phyloP scores from a whole-genome alignment of 2,113 vertebrate genomes.

The Xyrauchen texanus region DNA sequence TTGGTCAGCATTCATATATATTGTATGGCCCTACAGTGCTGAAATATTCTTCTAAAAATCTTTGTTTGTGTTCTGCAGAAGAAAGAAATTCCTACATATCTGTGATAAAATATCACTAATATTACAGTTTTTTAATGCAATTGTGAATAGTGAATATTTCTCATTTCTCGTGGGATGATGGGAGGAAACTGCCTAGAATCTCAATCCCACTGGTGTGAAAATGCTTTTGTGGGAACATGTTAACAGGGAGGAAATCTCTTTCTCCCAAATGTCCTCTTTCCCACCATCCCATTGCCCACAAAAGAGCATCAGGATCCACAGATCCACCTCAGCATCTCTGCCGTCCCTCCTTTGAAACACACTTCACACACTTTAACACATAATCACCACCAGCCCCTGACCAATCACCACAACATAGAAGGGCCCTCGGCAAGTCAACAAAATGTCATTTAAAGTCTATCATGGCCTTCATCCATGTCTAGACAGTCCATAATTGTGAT shows the following conservation, averaged over 20 bases:
- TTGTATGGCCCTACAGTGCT: no score
- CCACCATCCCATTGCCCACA: constrained; percentile 43
- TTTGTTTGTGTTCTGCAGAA: no score
- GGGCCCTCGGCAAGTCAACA: constrained; percentile 27
- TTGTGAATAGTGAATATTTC: no score
- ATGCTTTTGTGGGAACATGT: constrained; percentile 34
- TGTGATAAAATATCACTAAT: background rate
- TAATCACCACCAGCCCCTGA: constrained; percentile 47
- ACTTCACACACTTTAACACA: constrained; percentile 48
- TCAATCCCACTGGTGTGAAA: constrained; percentile 34
- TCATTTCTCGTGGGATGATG: background rate
- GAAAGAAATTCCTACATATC: no score
- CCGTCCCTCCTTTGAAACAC: constrained; percentile 38
- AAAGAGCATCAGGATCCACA: constrained; percentile 47
- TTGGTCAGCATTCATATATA: no score
- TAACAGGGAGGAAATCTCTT: constrained; percentile 48
- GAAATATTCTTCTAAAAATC: no score
- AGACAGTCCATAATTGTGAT: constrained; percentile 3
- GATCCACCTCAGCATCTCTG: constrained; percentile 37
- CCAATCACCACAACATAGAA: constrained; percentile 51
- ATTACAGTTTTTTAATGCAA: background rate
- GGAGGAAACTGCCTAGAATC: background rate
- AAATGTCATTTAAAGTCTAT: background rate
- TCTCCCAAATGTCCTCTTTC: constrained; percentile 50
- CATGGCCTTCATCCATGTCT: background rate